Base-by-base conservation (phyloP, 2,888 invertebrate genomes). In the Spodoptera picta region DNA sequence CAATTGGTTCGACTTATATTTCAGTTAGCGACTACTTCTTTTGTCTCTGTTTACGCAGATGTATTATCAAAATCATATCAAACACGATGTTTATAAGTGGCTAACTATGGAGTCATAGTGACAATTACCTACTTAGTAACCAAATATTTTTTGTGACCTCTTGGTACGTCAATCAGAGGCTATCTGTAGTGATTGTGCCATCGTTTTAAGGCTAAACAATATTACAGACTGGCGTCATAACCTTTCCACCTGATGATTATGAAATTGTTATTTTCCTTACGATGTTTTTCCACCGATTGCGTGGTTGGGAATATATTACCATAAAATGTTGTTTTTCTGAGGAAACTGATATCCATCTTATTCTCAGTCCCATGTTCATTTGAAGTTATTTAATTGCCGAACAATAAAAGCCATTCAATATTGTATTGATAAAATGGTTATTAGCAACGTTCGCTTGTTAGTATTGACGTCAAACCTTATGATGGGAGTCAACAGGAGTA, bases 381-480 rank as follows among this genome's bases (percentile, higher is more conserved):
- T 5, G 31, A 51, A 57, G 36, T 23, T 52, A 54, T 47, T 63
- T 36, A 41, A 69, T 67, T 63, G 49, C 43, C 19, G 7, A 75
- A 60, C 71, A 75, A 82, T 77, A 75, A 77, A 76, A 69, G 60
- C 63, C 70, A 68, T 80, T 79, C 53, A 73, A 79, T 77, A 80
- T 52, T 76, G 58, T 12, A 85, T 86, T 86, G 84, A 87, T 87
- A 80, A 81, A 86, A 86, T 83, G 70, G 79, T 83, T 84, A 85
- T 82, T 79, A 82, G 73, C 63, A 74, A 73, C 75, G 83, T 82
- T 78, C 77, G 55, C 70, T 76, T 83, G 81, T 76, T 67, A 77
- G 72, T 70, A 86, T 85, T 93, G 92, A 92, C 92, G 92, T 93
- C 93, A 92, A 80, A 65, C 54, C 53, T 52, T 59, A 65, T 82